Conservation (phyloP, 2,797 vertebrate genomes). For the Lithobates sylvaticus region DNA sequence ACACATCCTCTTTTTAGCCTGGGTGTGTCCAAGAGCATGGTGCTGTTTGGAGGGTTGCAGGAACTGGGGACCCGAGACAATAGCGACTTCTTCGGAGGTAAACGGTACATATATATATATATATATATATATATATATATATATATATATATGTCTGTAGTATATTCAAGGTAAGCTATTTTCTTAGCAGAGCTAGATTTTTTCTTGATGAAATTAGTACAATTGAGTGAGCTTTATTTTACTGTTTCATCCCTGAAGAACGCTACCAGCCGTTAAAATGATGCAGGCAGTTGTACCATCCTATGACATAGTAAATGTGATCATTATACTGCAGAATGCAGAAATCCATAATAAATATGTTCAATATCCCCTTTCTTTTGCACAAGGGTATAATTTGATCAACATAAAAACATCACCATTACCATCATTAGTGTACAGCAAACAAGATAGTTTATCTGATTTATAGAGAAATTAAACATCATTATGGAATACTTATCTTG, state of each 20-base stretch:
- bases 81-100: no score
- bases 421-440: conserved; percentile 42
- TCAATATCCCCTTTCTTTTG: conserved; percentile 17
- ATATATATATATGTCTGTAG: no score
- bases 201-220: background rate
- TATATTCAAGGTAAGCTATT: no score
- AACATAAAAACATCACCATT: conserved; percentile 46
- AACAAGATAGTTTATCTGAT: conserved; percentile 41
- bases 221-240: conserved; percentile 7
- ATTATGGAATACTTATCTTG: conserved; percentile 42
- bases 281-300: background rate
- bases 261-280: background rate
- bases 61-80: no score
- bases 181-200: no score
- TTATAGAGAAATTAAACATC: conserved; percentile 31
- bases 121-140: no score
- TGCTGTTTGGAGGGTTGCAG: no score
- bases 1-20: no score
- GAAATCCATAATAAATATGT: conserved; percentile 47
- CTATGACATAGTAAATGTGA: conserved; percentile 31
- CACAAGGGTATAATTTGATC: conserved; percentile 37
- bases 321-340: conserved; percentile 27
- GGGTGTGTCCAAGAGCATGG: no score
- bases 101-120: no score
- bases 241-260: background rate